These are phyloP conservation scores for Polypedilum pembai DNA, from an alignment of 1,140 invertebrate species.

Conservation along the genomic window DNA sequence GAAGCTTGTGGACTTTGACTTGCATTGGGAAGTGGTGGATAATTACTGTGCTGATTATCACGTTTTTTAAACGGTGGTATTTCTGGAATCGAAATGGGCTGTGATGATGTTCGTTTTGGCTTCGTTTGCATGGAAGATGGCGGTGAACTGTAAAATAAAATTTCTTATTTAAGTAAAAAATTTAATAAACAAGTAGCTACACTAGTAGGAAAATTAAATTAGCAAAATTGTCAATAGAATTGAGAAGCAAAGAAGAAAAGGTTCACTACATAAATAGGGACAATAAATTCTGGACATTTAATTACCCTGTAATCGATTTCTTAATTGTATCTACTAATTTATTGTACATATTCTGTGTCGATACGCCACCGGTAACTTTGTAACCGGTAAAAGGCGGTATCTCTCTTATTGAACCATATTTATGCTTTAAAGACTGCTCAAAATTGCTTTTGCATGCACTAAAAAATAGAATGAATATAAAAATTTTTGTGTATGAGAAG, in stretches of 20 bases:
- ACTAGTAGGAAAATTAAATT: background rate
- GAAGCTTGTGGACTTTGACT: conserved; percentile 36
- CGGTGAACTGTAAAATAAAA: conserved; percentile 8
- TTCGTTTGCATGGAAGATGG: conserved; percentile 32
- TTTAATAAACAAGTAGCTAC: background rate
- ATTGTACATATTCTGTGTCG: background rate
- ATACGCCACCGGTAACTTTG: background rate
- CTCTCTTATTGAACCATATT: conserved; percentile 9
- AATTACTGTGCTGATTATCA: conserved; percentile 33
- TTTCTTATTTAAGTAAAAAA: background rate
- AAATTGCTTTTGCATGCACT: conserved; percentile 28
- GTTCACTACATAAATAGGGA: background rate
- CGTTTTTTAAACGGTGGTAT: conserved; percentile 50
- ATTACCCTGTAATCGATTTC: conserved; percentile 22
- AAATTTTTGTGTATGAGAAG: background rate
- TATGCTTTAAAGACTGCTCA: background rate
- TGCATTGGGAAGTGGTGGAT: conserved; percentile 34
- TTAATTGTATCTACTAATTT: conserved; percentile 22
- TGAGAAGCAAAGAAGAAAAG: background rate
- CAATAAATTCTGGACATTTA: background rate
- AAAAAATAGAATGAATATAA: conserved; percentile 5
- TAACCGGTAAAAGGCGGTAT: background rate
- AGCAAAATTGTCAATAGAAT: conserved; percentile 2
- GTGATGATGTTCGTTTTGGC: conserved; percentile 39
- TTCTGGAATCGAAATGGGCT: conserved; percentile 45